Evolutionary conservation across 2,888 invertebrate genomes (phyloP), one percentile per base, ranked within the genome.

Genomic region (Pandemis corylana): DNA sequence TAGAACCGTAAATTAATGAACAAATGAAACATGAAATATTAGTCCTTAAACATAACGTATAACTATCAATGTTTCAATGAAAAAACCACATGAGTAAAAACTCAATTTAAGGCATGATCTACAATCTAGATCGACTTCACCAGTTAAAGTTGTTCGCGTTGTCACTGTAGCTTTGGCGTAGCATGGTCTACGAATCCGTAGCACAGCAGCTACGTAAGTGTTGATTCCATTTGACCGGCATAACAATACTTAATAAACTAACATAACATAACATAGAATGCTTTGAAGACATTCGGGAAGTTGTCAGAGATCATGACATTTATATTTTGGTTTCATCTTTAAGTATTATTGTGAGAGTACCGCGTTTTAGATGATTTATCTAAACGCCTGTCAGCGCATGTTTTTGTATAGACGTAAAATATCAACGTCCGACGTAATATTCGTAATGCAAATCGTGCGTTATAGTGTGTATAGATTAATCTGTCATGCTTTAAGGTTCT

Each of bases 121-220:
- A 20, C 12, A 59, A 28, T 59, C 3, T 20, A 59, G 0, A 28
- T 10, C 59, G 7, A 20, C 53, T 56, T 20, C 51, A n/a, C n/a
- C n/a, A 51, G 6, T 51, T 51, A 51, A 51, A 51, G 7, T 20
- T 20, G 59, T 49, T 42, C 5, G 20, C 41, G 7, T 4, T 12
- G 28, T 71, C 66, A n/a, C 9, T 12, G 28, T 71, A 75, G 74
- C 73, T 56, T 46, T 15, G 64, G 53, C 86, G 87, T 86, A 87
- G 87, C 84, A 79, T 44, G 36, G 28, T 72, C 87, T 86, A 87
- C 85, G 83, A 76, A 76, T 72, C 73, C 83, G 85, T 86, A 86
- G 83, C 83, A 79, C 76, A 59, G 13, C 15, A 46, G 36, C 36
- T 10, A 51, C 61, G 44, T 28, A 28, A 44, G 1, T 42, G 42